Evolutionary conservation across 2,888 invertebrate species (phyloP).

Genomic region (Thymelicus lineola): DNA sequence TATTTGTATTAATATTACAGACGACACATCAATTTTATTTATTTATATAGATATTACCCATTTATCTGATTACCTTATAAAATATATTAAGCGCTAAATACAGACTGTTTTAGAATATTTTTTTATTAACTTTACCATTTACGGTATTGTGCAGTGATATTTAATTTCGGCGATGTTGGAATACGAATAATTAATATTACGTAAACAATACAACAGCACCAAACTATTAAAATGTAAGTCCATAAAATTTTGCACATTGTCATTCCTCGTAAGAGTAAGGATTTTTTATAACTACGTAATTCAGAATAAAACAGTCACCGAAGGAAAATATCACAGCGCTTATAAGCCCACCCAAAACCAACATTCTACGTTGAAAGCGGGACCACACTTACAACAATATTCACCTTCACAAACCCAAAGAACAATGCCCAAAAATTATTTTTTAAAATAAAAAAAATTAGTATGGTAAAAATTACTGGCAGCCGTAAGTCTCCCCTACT

Average conservation of each 20-base stretch:
- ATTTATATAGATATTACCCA: too few relatives aligned
- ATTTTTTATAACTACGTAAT: neutral
- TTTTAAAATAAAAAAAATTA: too few relatives aligned
- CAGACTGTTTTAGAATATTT: neutral
- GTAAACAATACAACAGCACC: neutral
- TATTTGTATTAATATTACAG: too few relatives aligned
- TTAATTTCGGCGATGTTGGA: conserved; percentile 1
- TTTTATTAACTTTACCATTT: neutral
- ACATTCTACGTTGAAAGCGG: neutral
- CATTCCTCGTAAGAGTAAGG: neutral
- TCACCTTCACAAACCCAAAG: too few relatives aligned
- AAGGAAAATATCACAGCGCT: conserved; percentile 10
- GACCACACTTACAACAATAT: neutral
- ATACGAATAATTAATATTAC: too few relatives aligned
- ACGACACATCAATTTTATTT: too few relatives aligned
- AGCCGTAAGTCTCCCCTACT: too few relatives aligned
- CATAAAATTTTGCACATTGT: too few relatives aligned
- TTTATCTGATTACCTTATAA: neutral
- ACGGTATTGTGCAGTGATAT: neutral
- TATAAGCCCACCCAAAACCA: neutral
- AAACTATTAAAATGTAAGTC: neutral
- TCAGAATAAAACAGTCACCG: conserved; percentile 1
- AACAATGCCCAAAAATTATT: too few relatives aligned
- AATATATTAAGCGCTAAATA: neutral
- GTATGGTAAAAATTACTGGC: too few relatives aligned